Conservation (phyloP, 2,113 vertebrate genomes). For the Cacatua alba region DNA sequence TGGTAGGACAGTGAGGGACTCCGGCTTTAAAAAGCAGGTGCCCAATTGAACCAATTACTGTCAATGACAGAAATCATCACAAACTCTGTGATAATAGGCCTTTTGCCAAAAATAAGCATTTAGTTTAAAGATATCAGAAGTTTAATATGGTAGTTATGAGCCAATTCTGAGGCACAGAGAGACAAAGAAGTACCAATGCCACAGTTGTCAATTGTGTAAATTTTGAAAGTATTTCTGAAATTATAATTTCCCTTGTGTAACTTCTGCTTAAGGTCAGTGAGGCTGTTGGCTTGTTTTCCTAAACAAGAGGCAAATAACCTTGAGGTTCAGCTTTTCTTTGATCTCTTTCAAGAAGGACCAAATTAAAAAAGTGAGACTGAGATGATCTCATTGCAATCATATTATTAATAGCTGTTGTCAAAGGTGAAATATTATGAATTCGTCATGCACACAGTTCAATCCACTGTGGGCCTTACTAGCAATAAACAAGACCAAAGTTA, state of each 20-base stretch:
- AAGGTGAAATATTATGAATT: background rate
- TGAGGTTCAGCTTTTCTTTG: background rate
- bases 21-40: background rate
- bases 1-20: background rate
- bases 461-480: background rate
- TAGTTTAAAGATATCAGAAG: background rate
- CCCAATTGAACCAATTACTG: background rate
- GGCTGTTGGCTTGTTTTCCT: background rate
- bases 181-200: background rate
- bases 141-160: background rate
- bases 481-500: background rate
- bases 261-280: background rate
- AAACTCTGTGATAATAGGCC: background rate
- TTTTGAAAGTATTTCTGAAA: background rate
- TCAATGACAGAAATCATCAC: background rate
- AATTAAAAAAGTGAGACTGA: background rate
- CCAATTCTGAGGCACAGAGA: background rate
- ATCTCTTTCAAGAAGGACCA: background rate
- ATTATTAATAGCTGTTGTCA: background rate
- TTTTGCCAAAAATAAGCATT: background rate
- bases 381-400: background rate
- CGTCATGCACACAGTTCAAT: background rate
- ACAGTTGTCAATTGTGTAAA: background rate
- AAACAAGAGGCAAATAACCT: background rate
- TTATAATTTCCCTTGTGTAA: background rate